These are phyloP conservation scores for Eurois occulta DNA, from an alignment of 2,888 invertebrate genomes.

Conservation along the genomic window DNA sequence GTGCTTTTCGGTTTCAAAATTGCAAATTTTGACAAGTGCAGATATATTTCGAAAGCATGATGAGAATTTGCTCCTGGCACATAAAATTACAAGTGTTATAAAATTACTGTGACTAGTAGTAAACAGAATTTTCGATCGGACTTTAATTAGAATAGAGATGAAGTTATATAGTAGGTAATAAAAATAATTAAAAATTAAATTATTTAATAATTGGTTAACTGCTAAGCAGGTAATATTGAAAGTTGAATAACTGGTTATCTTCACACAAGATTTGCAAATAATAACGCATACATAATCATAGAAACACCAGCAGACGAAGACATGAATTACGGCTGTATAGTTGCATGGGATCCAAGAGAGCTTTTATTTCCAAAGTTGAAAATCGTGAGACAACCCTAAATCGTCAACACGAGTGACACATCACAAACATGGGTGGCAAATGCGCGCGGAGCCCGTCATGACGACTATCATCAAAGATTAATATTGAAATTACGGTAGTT, in stretches of 20 bases:
- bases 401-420: constrained; percentile 75
- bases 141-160: neutral
- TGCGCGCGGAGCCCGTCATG: constrained; percentile 78
- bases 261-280: constrained; percentile 52
- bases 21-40: neutral
- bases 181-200: constrained; percentile 15
- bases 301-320: constrained; percentile 63
- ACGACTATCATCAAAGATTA: constrained; percentile 78
- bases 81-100: constrained; percentile 2
- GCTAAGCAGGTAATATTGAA: constrained; percentile 28
- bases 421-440: constrained; percentile 78
- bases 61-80: constrained; percentile 10
- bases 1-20: neutral
- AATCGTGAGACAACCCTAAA: constrained; percentile 74
- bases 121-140: neutral
- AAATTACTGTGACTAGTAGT: neutral
- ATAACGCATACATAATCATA: constrained; percentile 63
- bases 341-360: constrained; percentile 71
- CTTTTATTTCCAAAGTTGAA: constrained; percentile 71
- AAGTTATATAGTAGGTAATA: neutral
- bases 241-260: constrained; percentile 53
- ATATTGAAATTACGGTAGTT: constrained; percentile 81
- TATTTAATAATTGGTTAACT: constrained; percentile 26
- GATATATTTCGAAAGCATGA: constrained; percentile 19
- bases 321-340: constrained; percentile 61